These are phyloP conservation scores for Origma solitaria DNA, from an alignment of 2,113 vertebrate species.

Conservation along the genomic window DNA sequence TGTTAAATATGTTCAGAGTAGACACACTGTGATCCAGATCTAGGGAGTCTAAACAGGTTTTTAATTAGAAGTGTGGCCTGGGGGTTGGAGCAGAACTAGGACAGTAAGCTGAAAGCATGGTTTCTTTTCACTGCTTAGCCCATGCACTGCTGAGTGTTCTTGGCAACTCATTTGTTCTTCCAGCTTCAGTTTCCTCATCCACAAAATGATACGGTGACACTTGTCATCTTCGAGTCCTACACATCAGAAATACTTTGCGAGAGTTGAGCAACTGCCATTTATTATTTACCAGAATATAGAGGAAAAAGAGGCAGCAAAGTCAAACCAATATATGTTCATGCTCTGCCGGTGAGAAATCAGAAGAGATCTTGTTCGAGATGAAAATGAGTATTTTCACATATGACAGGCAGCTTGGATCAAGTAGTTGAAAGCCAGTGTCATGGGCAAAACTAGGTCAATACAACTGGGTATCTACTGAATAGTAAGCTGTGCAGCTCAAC, in stretches of 20 bases:
- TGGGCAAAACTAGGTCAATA: constrained; percentile 47
- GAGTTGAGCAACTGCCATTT: neutral
- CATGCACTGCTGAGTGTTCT: neutral
- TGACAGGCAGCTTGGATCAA: constrained; percentile 14
- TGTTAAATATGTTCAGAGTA: neutral
- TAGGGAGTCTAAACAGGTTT: neutral
- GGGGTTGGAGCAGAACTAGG: neutral
- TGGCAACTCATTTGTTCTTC: neutral
- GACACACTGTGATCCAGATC: neutral
- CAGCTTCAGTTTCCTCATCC: neutral
- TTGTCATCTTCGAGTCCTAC: neutral
- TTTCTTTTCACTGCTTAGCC: neutral
- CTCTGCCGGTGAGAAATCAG: neutral
- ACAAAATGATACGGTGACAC: neutral
- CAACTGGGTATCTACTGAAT: constrained; percentile 27
- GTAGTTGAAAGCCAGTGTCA: neutral
- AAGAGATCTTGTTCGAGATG: neutral
- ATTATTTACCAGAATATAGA: neutral
- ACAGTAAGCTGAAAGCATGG: neutral
- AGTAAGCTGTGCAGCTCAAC: constrained; percentile 1
- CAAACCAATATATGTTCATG: neutral
- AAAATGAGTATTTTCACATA: neutral
- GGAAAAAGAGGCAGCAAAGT: neutral
- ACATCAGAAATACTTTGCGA: neutral
- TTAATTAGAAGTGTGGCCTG: constrained; percentile 2